These are phyloP conservation scores for Gortyna flavago DNA, from an alignment of 2,888 invertebrate species.

Conservation along the genomic window DNA sequence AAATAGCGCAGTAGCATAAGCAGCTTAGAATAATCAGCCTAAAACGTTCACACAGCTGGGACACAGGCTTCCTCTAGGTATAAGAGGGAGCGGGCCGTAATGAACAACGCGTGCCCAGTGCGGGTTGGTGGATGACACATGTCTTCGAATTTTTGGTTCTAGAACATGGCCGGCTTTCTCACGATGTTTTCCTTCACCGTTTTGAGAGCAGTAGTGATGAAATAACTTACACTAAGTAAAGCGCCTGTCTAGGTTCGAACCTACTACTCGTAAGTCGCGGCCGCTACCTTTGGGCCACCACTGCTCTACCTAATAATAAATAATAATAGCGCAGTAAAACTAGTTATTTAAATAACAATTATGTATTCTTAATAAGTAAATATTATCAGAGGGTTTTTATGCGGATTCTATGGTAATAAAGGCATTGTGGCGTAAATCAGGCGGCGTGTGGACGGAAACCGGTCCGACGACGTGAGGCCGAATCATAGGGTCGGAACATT, in stretches of 20 bases:
- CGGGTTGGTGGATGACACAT: neutral
- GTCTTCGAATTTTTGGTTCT: neutral
- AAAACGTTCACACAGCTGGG: neutral
- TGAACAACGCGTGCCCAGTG: neutral
- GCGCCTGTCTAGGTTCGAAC: no score
- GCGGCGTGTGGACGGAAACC: slow-evolving; percentile 43
- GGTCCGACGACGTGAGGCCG: slow-evolving; percentile 39
- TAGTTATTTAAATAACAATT: slow-evolving; percentile 10
- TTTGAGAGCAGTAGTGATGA: neutral
- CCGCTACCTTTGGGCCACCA: neutral
- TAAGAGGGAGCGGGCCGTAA: neutral
- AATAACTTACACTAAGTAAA: neutral
- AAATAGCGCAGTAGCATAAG: neutral
- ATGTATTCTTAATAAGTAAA: slow-evolving; percentile 15
- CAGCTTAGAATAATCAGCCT: neutral
- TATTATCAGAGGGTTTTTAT: slow-evolving; percentile 27
- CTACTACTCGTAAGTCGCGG: no score
- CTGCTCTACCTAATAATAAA: neutral
- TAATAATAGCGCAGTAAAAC: neutral
- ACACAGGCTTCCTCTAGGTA: neutral
- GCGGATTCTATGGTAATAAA: slow-evolving; percentile 41
- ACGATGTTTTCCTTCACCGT: neutral
- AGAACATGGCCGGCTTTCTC: neutral
- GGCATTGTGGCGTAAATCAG: slow-evolving; percentile 42
- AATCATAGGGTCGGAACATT: slow-evolving; percentile 36